Evolutionary conservation across 2,888 invertebrate species (phyloP), one percentile per base, ranked within the genome.

Genomic region (Tanypteryx hageni): DNA sequence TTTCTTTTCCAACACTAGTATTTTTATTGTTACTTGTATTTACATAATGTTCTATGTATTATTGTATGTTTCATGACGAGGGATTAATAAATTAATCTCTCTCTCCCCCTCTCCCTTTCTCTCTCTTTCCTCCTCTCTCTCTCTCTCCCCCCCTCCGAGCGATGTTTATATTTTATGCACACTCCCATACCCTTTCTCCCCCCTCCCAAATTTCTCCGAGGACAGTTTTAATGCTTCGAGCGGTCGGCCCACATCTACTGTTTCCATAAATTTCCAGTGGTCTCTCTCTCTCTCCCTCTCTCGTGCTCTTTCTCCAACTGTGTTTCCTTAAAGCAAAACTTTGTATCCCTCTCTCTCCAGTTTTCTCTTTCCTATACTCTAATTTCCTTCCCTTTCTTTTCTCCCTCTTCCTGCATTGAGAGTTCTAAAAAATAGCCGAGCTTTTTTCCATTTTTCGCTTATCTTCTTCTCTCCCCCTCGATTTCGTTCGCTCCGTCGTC

Each of bases 201-300:
- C 22, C 22, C 76, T 11, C 18, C 82, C 14, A 31, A 13, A 10
- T 10, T 14, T n/a, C 44, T 44, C 44, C 56, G 89, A 89, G 89
- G 89, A 64, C 89, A 31, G 61, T 89, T 89, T 89, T 89, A 89
- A 89, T 89, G 89, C 89, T 68, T 89, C 89, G 31, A 89, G 89
- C 64, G 89, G 89, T 61, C 61, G 64, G 89, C 89, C 89, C 89
- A 89, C 89, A 89, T 89, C 89, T 89, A 64, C 89, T 64, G 27
- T 89, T 89, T 89, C 89, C 89, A 89, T 64, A 64, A 64, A n/a
- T 64, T 61, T 58, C 89, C 89, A 89, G 64, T 44, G 61, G 64
- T 44, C 86, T 27, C 9, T n/a, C 44, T 44, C 89, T 86, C 58
- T 59, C 27, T 64, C 64, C 14, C 57, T 85, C 58, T 22, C 58